Evolutionary conservation across 2,113 vertebrate species (phyloP), one percentile per base, ranked within the genome.

Genomic region (Illadopsis cleaveri): DNA sequence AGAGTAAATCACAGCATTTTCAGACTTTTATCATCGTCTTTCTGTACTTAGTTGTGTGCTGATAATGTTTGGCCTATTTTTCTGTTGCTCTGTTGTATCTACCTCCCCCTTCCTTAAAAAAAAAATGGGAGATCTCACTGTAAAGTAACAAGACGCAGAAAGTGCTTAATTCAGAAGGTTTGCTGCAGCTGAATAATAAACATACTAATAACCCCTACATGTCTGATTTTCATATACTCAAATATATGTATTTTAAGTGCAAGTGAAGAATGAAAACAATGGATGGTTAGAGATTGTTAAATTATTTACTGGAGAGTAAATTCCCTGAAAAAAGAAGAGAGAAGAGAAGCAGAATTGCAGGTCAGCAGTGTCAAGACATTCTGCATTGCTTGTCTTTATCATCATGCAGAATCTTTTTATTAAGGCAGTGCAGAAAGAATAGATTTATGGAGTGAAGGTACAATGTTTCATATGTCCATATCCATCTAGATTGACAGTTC

Each of bases 351-450:
- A 83, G 90, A 93, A 97, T 97, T 98, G 90, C 93, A 97, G 96
- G 96, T 98, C 97, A 97, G 94, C 92, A 96, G 83, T 98, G 98
- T 97, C 97, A 97, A 94, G 97, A 95, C 96, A 98, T 97, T 96
- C 97, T 96, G 82, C 96, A 86, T 97, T 97, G 83, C 97, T 98
- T 96, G 89, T 97, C 96, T 97, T 98, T 98, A 98, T 98, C 98
- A 97, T 97, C 97, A 98, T 98, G 98, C 96, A 97, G 97, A 98
- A 98, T 98, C 98, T 98, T 98, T 98, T 98, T 97, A 98, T 98
- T 98, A 98, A 97, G 89, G 97, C 80, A 93, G 93, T 86, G 94
- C 93, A 90, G 96, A 96, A 98, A 97, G 95, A 94, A 95, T 96
- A 97, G 96, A 98, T 98, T 98, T 97, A 96, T 98, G 97, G 98